Base-by-base conservation (phyloP, 2,888 invertebrate genomes). In the Pegoplata infirma region DNA sequence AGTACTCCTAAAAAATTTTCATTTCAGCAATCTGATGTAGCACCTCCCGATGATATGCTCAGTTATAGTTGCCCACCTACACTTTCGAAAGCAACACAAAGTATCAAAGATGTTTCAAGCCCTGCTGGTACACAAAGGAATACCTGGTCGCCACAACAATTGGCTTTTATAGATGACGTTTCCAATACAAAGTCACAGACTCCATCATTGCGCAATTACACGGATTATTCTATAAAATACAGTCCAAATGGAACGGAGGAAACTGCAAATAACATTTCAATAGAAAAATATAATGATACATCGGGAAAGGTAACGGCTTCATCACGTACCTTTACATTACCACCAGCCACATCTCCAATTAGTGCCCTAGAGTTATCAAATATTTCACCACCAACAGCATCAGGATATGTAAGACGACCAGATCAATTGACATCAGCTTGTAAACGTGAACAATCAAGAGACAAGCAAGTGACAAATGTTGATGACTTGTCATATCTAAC, bases 191-290 rank as follows among this genome's bases (percentile, higher is more conserved):
- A 1, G 19, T 47, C 19, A 47, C 25, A 1, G 68, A 61, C 7
- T 12, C 69, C 80, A 2, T 55, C 68, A 16, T 82, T 73, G 53
- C 80, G 82, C 1, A 83, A 82, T 25, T 82, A 76, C 32, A 81
- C 82, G 12, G 83, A 83, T 28, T 80, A 82, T 49, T 56, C 53
- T 1, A 56, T 82, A 12, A 55, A 78, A 10, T 79, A 76, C 23
- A 73, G 75, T 12, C 72, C 67, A 1, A 1, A 1, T 5, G 81
- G 80, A 14, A 59, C 76, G 1, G 36, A 58, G n/a, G 82, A 81
- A 53, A 68, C 59, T 0, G 73, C 81, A 0, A 75, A 80, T n/a
- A 82, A 80, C 46, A 66, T 82, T 14, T 71, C 82, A 0, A 66
- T 81, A 5, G 78, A 81, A 55, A 55, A 49, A 2, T 78, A 75